A percentile compares a stretch with the other conserved stretches of the same genome.
phyloP scores from a whole-genome alignment of 2,113 vertebrate species.

The Psettodes erumei region DNA sequence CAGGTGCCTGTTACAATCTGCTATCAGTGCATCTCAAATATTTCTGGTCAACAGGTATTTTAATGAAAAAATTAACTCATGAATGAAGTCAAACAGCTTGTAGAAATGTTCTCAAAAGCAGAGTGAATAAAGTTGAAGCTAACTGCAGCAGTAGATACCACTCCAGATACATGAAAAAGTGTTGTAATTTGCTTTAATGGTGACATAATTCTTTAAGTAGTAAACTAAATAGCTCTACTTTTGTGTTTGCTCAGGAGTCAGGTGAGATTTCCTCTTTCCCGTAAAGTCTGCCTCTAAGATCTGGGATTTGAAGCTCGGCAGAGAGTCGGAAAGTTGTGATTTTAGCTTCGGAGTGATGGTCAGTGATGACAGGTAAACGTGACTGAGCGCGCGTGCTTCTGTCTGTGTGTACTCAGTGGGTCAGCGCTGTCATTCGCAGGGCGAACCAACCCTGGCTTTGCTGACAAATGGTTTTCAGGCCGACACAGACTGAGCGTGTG shows the following conservation, averaged over 20 bases:
- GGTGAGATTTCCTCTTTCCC: slow-evolving; percentile 13
- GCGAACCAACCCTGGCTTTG: slow-evolving; percentile 6
- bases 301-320: slow-evolving; percentile 4
- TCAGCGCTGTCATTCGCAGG: not conserved
- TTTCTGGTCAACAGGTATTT: not conserved
- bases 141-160: not conserved
- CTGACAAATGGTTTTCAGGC: slow-evolving; percentile 20
- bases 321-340: slow-evolving; percentile 15
- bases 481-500: slow-evolving; percentile 9
- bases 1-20: not conserved
- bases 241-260: not conserved
- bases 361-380: slow-evolving; percentile 36
- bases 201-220: not conserved
- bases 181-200: not conserved
- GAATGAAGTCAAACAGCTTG: too few relatives aligned
- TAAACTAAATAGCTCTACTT: not conserved
- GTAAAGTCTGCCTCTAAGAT: slow-evolving; percentile 28
- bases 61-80: too few relatives aligned
- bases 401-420: slow-evolving; percentile 8
- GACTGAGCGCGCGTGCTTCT: slow-evolving; percentile 3
- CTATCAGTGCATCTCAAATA: not conserved
- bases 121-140: not conserved
- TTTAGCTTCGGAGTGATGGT: slow-evolving; percentile 27
- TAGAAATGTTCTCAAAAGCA: too few relatives aligned
- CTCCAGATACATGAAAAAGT: not conserved